phyloP scores from a whole-genome alignment of 2,113 vertebrate species.

The Rafetus swinhoei region DNA sequence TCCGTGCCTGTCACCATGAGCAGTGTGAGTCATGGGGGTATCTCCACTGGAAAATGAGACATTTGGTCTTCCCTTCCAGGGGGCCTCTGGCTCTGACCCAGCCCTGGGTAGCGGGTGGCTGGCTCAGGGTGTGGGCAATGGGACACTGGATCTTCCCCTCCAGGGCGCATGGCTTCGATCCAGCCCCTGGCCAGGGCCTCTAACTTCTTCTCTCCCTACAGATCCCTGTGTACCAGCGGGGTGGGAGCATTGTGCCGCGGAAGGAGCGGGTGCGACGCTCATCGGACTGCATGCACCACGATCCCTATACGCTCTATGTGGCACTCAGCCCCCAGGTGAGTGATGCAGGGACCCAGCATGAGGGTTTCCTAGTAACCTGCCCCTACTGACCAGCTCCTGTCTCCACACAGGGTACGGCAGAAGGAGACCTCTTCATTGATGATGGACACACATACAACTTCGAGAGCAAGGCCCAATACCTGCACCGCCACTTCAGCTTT shows the following conservation, averaged over 20 bases:
- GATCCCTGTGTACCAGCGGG: slow-evolving; percentile 92
- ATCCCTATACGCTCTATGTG: slow-evolving; percentile 90
- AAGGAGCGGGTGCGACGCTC: slow-evolving; percentile 88
- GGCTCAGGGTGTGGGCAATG: neutral
- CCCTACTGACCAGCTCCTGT: neutral
- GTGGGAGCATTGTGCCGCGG: slow-evolving; percentile 88
- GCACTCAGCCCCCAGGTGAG: slow-evolving; percentile 85
- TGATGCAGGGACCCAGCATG: neutral
- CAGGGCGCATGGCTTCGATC: neutral
- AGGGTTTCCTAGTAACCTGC: too few species aligned
- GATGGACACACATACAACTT: slow-evolving; percentile 90
- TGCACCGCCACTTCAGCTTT: slow-evolving; percentile 84
- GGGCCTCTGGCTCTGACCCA: neutral
- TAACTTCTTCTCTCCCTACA: slow-evolving; percentile 37
- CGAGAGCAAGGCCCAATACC: slow-evolving; percentile 80
- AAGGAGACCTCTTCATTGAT: slow-evolving; percentile 90
- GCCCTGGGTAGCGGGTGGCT: neutral
- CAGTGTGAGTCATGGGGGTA: slow-evolving; percentile 58
- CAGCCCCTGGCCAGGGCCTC: neutral
- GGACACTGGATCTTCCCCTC: neutral
- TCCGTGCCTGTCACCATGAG: slow-evolving; percentile 88
- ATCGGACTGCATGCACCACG: slow-evolving; percentile 87
- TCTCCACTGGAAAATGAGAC: neutral
- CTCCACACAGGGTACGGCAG: slow-evolving; percentile 80
- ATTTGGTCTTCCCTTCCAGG: neutral